A percentile compares a stretch with the other conserved stretches of the same genome.
These are phyloP conservation scores for Mormyrus lacerda DNA, from an alignment of 2,113 vertebrate genomes.

Conservation along the genomic window DNA sequence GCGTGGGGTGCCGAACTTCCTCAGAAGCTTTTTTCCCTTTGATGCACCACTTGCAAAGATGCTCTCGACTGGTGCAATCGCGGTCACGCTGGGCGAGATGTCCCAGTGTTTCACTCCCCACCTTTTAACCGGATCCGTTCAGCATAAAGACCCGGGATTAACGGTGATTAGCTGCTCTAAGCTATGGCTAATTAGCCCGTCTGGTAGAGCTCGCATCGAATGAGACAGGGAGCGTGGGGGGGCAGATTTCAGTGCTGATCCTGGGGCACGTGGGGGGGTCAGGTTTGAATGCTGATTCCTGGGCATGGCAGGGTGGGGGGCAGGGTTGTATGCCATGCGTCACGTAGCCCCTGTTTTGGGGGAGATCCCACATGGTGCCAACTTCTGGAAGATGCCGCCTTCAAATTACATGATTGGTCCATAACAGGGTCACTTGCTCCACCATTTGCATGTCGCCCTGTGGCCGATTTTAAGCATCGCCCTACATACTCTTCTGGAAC, in stretches of 20 bases:
- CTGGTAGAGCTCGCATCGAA: not conserved
- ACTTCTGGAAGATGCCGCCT: not conserved
- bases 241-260: not conserved
- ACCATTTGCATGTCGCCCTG: not conserved
- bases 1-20: not conserved
- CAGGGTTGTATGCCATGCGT: not conserved
- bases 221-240: not conserved
- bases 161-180: not conserved
- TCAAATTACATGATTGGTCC: not conserved
- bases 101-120: not conserved
- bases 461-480: not conserved
- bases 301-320: too few species aligned
- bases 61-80: not conserved
- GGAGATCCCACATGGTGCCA: not conserved
- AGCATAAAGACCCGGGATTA: not conserved
- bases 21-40: not conserved
- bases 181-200: not conserved
- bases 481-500: not conserved
- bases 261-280: not conserved
- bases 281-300: not conserved
- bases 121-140: not conserved
- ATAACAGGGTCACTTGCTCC: not conserved
- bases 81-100: not conserved
- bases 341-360: too few species aligned
- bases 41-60: not conserved